Evolutionary conservation across 2,888 invertebrate genomes (phyloP).

Genomic region (Drosophila borealis): DNA sequence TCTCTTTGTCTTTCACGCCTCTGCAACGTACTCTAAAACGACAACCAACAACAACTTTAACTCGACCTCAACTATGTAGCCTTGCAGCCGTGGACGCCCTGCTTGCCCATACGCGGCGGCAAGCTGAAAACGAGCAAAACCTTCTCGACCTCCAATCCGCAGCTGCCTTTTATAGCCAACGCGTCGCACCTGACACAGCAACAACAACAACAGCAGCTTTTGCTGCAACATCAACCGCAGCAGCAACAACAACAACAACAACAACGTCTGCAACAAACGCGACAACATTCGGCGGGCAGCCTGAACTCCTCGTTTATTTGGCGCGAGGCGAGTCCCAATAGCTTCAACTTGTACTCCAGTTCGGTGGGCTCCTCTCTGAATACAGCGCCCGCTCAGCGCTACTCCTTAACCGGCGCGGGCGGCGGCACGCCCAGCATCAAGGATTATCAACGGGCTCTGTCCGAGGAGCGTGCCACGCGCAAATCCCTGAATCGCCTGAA

Average conservation of each 20-base stretch:
- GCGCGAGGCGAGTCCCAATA: conserved; percentile 85
- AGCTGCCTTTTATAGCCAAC: conserved; percentile 84
- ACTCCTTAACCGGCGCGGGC: conserved; percentile 72
- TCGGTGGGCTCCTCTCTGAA: conserved; percentile 84
- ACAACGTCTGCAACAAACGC: conserved; percentile 22
- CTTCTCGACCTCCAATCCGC: conserved; percentile 85
- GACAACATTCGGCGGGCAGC: conserved; percentile 83
- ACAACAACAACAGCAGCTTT: conserved; percentile 24
- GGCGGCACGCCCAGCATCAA: conserved; percentile 48
- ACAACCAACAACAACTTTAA: conserved; percentile 36
- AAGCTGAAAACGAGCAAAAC: conserved; percentile 85
- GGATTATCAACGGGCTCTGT: conserved; percentile 82
- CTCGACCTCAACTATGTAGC: conserved; percentile 70
- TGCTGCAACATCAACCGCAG: conserved; percentile 20
- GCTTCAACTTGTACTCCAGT: conserved; percentile 85
- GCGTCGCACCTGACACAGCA: conserved; percentile 51
- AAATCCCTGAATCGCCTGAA: conserved; percentile 83
- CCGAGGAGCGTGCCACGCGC: conserved; percentile 83
- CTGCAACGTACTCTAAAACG: conserved; percentile 45
- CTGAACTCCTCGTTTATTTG: conserved; percentile 85
- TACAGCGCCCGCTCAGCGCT: conserved; percentile 76
- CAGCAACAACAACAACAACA: conserved; percentile 20
- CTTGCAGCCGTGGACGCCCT: conserved; percentile 85
- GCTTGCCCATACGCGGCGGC: conserved; percentile 85
- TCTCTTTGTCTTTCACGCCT: conserved; percentile 78